These are phyloP conservation scores for Spialia ferax DNA, from an alignment of 2,888 invertebrate genomes.

Conservation along the genomic window DNA sequence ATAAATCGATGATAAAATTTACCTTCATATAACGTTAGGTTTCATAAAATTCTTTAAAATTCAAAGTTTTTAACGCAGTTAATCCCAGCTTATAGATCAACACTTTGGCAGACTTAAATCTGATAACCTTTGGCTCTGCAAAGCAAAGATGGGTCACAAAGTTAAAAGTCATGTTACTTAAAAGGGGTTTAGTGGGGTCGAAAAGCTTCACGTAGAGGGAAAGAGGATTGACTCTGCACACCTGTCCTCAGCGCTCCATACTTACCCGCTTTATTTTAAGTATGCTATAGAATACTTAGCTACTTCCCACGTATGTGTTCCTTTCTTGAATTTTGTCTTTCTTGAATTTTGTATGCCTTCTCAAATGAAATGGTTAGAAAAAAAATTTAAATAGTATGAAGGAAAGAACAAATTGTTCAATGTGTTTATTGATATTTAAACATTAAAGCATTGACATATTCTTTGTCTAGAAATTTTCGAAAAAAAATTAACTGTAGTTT, in stretches of 20 bases:
- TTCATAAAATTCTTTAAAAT: not conserved
- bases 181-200: slow-evolving; percentile 80
- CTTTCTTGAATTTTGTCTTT: too few species aligned
- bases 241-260: slow-evolving; percentile 72
- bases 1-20: too few species aligned
- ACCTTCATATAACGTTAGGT: too few species aligned
- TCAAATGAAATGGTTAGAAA: not conserved
- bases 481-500: too few species aligned
- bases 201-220: slow-evolving; percentile 69
- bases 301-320: not conserved
- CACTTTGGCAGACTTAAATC: slow-evolving; percentile 26
- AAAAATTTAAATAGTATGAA: too few species aligned
- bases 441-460: too few species aligned
- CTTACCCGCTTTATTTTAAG: slow-evolving; percentile 45
- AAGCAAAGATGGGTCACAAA: slow-evolving; percentile 84
- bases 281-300: slow-evolving; percentile 21
- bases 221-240: slow-evolving; percentile 78
- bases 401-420: too few species aligned
- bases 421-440: too few species aligned
- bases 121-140: slow-evolving; percentile 68
- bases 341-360: slow-evolving; percentile 1
- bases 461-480: too few species aligned
- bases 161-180: slow-evolving; percentile 86
- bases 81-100: slow-evolving; percentile 17
- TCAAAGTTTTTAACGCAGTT: not conserved